These are phyloP conservation scores for Typhlichthys subterraneus DNA, from an alignment of 2,797 vertebrate genomes.

Conservation along the genomic window DNA sequence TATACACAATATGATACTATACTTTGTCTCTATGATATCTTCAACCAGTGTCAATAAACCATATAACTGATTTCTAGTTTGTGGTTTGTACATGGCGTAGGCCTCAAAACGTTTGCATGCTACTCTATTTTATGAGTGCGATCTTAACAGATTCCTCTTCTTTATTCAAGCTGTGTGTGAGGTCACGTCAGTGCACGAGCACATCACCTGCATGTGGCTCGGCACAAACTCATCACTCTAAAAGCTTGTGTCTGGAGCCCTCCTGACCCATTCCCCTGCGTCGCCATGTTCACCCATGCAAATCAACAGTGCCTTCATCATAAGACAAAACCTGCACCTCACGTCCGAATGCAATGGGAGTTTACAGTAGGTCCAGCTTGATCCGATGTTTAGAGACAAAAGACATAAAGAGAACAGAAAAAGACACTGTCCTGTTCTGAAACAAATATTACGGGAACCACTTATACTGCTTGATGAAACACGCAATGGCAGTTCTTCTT, in stretches of 20 bases:
- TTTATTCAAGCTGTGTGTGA: constrained; percentile 39
- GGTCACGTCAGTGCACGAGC: constrained; percentile 55
- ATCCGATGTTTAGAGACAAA: constrained; percentile 18
- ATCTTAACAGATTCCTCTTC: constrained; percentile 22
- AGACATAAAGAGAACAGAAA: constrained; percentile 4
- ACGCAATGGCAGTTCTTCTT: too few species aligned
- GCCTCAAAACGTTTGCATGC: constrained; percentile 33
- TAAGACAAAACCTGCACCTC: constrained; percentile 44
- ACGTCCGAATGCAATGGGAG: constrained; percentile 36
- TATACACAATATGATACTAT: too few species aligned
- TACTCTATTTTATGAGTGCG: constrained; percentile 18
- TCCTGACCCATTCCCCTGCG: constrained; percentile 59
- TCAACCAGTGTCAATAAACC: too few species aligned
- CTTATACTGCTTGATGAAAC: too few species aligned
- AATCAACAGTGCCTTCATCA: constrained; percentile 65
- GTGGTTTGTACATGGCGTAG: background rate
- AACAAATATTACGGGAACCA: background rate
- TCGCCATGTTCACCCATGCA: constrained; percentile 66
- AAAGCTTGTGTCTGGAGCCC: constrained; percentile 62
- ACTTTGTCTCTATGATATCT: too few species aligned
- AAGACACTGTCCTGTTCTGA: background rate
- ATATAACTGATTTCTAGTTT: too few species aligned
- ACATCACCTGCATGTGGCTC: constrained; percentile 43
- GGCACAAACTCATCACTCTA: constrained; percentile 56
- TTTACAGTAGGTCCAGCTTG: constrained; percentile 8